These are phyloP conservation scores for Sebastiscus tertius DNA, from an alignment of 2,797 vertebrate species.

Conservation along the genomic window DNA sequence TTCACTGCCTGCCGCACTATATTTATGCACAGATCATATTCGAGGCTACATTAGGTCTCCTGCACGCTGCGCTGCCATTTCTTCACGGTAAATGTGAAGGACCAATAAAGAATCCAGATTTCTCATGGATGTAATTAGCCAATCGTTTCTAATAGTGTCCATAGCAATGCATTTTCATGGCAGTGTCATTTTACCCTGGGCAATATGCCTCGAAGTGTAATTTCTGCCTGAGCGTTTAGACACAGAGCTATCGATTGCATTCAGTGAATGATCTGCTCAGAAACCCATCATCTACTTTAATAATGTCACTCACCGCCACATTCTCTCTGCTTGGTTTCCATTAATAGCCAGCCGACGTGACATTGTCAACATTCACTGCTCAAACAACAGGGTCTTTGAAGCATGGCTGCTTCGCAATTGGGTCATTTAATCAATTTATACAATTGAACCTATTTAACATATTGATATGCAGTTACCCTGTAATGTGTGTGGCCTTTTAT, in stretches of 20 bases:
- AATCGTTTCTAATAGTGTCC: slow-evolving; percentile 68
- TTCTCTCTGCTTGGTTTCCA: slow-evolving; percentile 68
- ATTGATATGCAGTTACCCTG: slow-evolving; percentile 80
- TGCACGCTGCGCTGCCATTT: not conserved
- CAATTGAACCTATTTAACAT: slow-evolving; percentile 81
- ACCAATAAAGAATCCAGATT: slow-evolving; percentile 45
- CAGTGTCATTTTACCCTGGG: slow-evolving; percentile 38
- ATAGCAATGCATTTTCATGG: slow-evolving; percentile 66
- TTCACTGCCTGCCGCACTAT: slow-evolving; percentile 31
- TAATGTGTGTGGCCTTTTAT: slow-evolving; percentile 75
- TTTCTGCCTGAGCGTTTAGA: slow-evolving; percentile 62
- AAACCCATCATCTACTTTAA: slow-evolving; percentile 77
- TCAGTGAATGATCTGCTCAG: slow-evolving; percentile 70
- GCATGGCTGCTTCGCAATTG: slow-evolving; percentile 54
- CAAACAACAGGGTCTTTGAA: slow-evolving; percentile 67
- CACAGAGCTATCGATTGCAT: slow-evolving; percentile 71
- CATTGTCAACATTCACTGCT: slow-evolving; percentile 67
- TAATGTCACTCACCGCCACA: slow-evolving; percentile 71
- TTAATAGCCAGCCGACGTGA: slow-evolving; percentile 68
- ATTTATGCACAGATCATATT: slow-evolving; percentile 53
- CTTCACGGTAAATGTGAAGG: slow-evolving; percentile 16
- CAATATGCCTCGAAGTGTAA: slow-evolving; percentile 58
- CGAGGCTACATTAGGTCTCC: slow-evolving; percentile 1
- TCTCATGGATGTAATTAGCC: slow-evolving; percentile 65
- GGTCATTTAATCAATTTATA: slow-evolving; percentile 80